These are phyloP conservation scores for Nephrocerus scutellatus DNA, from an alignment of 2,888 invertebrate genomes.

Conservation along the genomic window DNA sequence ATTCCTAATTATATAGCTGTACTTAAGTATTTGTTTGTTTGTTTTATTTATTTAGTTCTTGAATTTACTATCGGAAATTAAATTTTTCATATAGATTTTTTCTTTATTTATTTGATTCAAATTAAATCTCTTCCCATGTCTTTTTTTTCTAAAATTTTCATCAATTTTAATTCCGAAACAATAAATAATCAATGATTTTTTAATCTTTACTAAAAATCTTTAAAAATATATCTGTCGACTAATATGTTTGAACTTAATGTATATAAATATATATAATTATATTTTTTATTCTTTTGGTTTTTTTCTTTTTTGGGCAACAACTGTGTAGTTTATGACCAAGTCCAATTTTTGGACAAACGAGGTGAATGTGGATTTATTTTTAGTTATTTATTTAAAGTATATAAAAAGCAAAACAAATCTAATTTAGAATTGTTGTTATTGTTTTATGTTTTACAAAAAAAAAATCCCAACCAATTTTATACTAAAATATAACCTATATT, in stretches of 20 bases:
- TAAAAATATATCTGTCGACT: constrained; percentile 23
- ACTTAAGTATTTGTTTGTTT: no score
- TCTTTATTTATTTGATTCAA: no score
- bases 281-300: constrained; percentile 27
- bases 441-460: neutral
- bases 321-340: constrained; percentile 47
- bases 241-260: constrained; percentile 25
- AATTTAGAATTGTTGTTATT: neutral
- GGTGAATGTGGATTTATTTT: constrained; percentile 41
- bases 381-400: neutral
- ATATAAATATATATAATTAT: constrained; percentile 22
- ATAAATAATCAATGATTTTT: no score
- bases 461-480: no score
- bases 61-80: no score
- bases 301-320: constrained; percentile 35
- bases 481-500: constrained; percentile 17
- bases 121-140: no score
- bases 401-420: constrained; percentile 2
- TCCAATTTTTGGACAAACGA: constrained; percentile 48
- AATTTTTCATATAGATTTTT: no score
- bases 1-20: no score
- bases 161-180: no score
- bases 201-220: no score
- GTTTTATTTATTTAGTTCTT: no score
- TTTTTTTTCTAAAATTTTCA: no score